A percentile compares a stretch with the other conserved stretches of the same genome.
Evolutionary conservation across 2,113 vertebrate species (phyloP).

Genomic region (Plecotus auritus): DNA sequence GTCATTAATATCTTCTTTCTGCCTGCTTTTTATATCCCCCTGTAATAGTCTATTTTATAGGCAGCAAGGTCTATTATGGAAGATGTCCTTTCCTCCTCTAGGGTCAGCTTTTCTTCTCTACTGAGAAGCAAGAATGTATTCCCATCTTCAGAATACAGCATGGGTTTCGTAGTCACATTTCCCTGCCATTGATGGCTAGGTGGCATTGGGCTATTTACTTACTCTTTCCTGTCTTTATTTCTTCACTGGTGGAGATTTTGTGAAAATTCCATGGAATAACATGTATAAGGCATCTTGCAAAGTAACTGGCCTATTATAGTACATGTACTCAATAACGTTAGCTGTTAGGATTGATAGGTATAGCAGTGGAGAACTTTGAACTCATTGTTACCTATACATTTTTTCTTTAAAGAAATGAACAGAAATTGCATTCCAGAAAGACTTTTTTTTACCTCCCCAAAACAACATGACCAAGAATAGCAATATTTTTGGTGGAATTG

Average conservation of each 20-base stretch:
- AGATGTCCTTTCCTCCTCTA: background rate
- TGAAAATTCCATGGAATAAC: background rate
- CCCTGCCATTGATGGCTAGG: background rate
- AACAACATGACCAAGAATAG: background rate
- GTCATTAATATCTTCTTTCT: slow-evolving; percentile 60
- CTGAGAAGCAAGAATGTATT: background rate
- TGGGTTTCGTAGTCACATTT: background rate
- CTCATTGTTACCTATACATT: background rate
- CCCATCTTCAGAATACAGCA: background rate
- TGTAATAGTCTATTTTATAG: slow-evolving; percentile 48
- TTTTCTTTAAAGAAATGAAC: background rate
- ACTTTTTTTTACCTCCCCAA: background rate
- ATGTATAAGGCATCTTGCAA: background rate
- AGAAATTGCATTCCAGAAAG: background rate
- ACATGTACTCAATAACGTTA: background rate
- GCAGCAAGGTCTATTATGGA: background rate
- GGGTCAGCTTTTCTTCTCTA: background rate
- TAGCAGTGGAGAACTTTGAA: background rate
- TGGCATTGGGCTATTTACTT: background rate
- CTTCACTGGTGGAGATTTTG: background rate
- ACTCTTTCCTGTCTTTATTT: background rate
- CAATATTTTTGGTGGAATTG: background rate
- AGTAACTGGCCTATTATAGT: background rate
- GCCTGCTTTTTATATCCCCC: slow-evolving; percentile 52
- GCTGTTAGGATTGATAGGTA: background rate